Percentiles rank a stretch among this genome's conserved stretches.
These are phyloP conservation scores for Rhingia campestris DNA, from an alignment of 2,888 invertebrate species.

Conservation along the genomic window DNA sequence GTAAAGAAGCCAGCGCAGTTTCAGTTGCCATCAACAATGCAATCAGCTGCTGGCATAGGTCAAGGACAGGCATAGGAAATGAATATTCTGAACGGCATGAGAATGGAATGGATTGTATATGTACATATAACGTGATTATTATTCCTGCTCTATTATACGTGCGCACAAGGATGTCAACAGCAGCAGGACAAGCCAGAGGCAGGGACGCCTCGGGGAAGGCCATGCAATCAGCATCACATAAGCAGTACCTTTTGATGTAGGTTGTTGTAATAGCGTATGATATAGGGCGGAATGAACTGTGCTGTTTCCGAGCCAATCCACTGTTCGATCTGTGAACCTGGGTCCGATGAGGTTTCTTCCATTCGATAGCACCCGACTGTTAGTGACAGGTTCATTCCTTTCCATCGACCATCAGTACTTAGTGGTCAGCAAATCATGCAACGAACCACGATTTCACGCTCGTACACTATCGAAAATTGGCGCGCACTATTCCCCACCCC, in stretches of 20 bases:
- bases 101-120: slow-evolving; percentile 60
- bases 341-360: slow-evolving; percentile 75
- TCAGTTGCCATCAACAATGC: slow-evolving; percentile 66
- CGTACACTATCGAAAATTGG: slow-evolving; percentile 25
- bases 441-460: slow-evolving; percentile 20
- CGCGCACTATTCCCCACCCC: slow-evolving; percentile 27
- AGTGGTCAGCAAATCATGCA: slow-evolving; percentile 34
- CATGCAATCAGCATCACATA: slow-evolving; percentile 20
- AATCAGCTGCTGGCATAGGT: slow-evolving; percentile 72
- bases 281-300: slow-evolving; percentile 85
- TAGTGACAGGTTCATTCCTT: slow-evolving; percentile 43
- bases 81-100: slow-evolving; percentile 69
- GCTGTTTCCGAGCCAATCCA: slow-evolving; percentile 89
- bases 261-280: slow-evolving; percentile 87
- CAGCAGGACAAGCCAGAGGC: slow-evolving; percentile 41
- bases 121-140: slow-evolving; percentile 52
- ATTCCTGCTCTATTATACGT: slow-evolving; percentile 41
- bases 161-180: slow-evolving; percentile 52
- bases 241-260: slow-evolving; percentile 80
- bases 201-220: slow-evolving; percentile 33
- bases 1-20: slow-evolving; percentile 50
- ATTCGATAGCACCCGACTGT: slow-evolving; percentile 69
- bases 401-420: slow-evolving; percentile 38
- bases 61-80: slow-evolving; percentile 73
- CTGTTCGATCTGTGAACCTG: slow-evolving; percentile 78